Percentiles rank a stretch among this genome's conserved stretches.
Conservation (phyloP, 1,140 invertebrate species). For the Drosophila mayri region DNA sequence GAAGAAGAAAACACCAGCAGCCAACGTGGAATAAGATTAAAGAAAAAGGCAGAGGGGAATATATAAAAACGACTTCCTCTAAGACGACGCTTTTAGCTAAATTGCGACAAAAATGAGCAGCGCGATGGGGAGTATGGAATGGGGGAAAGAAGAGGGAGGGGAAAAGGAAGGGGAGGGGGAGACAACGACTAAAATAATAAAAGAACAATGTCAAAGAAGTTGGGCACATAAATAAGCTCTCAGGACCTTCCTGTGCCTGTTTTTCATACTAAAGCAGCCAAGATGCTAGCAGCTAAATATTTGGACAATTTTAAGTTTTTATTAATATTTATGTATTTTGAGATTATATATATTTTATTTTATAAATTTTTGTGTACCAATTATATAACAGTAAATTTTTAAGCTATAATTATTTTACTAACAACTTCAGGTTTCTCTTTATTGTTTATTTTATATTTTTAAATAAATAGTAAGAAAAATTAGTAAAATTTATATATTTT, state of each 20-base stretch:
- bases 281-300: neutral
- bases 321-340: neutral
- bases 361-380: no score
- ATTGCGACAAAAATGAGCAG: constrained; percentile 81
- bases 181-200: constrained; percentile 78
- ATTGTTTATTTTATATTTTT: no score
- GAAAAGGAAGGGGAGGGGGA: neutral
- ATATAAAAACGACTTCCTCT: constrained; percentile 81
- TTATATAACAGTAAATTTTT: no score
- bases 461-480: no score
- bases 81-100: constrained; percentile 82
- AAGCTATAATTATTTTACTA: no score
- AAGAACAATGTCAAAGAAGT: constrained; percentile 77
- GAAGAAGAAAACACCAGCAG: constrained; percentile 23
- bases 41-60: constrained; percentile 49
- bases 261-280: neutral
- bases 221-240: constrained; percentile 76
- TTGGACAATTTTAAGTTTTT: neutral
- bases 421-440: no score
- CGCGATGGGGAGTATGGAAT: neutral
- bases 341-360: neutral
- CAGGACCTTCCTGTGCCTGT: constrained; percentile 26
- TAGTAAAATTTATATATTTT: no score
- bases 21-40: constrained; percentile 44
- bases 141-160: neutral